Base-by-base conservation (phyloP, 2,888 invertebrate species). In the Chrysopilus asiliformis region DNA sequence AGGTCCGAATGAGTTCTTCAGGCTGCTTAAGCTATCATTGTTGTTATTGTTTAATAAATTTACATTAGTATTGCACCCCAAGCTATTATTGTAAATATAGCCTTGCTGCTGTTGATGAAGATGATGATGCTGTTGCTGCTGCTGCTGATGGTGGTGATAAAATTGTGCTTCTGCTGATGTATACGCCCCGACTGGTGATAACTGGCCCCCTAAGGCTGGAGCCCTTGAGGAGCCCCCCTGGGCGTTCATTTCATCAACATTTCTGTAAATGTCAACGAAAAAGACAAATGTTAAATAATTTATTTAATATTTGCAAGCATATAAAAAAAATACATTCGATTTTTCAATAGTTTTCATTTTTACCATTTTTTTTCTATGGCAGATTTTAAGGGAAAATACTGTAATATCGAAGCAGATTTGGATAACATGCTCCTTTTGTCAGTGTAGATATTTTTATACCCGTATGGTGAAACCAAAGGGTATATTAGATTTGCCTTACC, bases 201-300 rank as follows among this genome's bases (percentile, higher is more conserved):
- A 58, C 54, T 60, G 61, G 61, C 61, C 60, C 61, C 61, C 63
- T 58, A 60, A 61, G 61, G 61, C 60, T 62, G 62, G 60, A 57
- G 62, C 64, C 59, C 60, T 60, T 57, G 60, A 60, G 60, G 62
- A 63, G 61, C 61, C 61, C 53, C 58, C 58, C 55, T 60, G 62
- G 56, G 57, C 57, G 54, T 58, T 63, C 63, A 63, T 63, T 59
- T 60, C 62, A 57, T 58, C 57, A 62, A 57, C 58, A 58, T 60
- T 60, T 58, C 63, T 63, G 45, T 4, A 56, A 41, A 52, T 19
- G 39, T 44, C 45, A 47, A 42, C 29, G 41, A 38, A 27, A 40
- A 32, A 32, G 31, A 35, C 33, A 33, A 13, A 31, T n/a, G n/a
- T n/a, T n/a, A n/a, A n/a, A n/a, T n/a, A n/a, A n/a, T n/a, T n/a